Base-by-base conservation (phyloP, 2,888 invertebrate species). In the Nezara viridula region DNA sequence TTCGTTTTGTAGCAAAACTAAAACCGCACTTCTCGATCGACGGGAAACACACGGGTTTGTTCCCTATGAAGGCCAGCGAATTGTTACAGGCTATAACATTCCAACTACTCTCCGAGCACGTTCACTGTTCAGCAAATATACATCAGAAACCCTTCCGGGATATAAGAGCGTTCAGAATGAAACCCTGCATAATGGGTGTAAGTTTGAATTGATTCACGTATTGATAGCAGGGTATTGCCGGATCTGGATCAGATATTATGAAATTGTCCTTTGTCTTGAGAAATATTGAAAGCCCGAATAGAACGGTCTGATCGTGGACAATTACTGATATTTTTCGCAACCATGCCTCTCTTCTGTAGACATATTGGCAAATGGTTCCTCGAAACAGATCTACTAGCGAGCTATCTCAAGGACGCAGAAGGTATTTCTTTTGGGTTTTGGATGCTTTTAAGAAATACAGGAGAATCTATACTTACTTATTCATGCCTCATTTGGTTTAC, bases 1-100 rank as follows among this genome's bases (percentile, higher is more conserved):
- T 73, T 73, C 66, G 66, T 73, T 73, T 73, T 73, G 66, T 73
- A 73, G 32, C 66, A 73, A 73, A 73, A 73, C 66, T 73, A 73
- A 73, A 73, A 73, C 66, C 66, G 32, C 66, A 73, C 21, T 73
- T 73, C 66, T 73, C 37, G 1, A 73, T 73, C 66, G 32, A 21
- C 32, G 32, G 66, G 21, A 73, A 37, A 37, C 19, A 12, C 27
- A 27, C 27, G 16, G 27, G 19, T 5, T 19, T 73, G 37, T 19
- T 27, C 60, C 5, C 0, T 60, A 27, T 0, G 32, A 37, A 27
- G 66, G 66, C 66, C 66, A 37, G 21, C 19, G 6, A 37, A 73
- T 37, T 37, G 66, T 32, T 73, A 27, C 60, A 4, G 27, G 16
- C 60, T 60, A n/a, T n/a, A 14, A 14, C 4, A 73, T 37, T 32